phyloP scores from a whole-genome alignment of 2,113 vertebrate species.

The Lophura nycthemera region DNA sequence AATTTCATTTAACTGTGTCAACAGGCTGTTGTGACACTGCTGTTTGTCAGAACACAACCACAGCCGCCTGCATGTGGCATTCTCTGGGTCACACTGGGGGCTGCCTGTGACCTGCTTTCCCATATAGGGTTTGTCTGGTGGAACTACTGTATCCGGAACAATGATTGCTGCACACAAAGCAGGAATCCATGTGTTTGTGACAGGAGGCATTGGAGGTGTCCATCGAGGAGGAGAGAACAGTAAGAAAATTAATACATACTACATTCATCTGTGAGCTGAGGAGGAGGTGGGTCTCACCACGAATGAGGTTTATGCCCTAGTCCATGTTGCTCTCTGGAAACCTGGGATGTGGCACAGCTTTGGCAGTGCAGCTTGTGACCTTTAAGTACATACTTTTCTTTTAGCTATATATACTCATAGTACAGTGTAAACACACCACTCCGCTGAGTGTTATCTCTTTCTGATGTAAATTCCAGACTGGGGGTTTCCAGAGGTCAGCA shows the following conservation, averaged over 20 bases:
- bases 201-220: constrained; percentile 90
- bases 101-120: neutral
- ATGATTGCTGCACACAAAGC: constrained; percentile 87
- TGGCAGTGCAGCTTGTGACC: neutral
- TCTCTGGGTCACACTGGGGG: neutral
- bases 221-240: constrained; percentile 88
- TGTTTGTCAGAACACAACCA: neutral
- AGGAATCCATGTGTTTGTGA: constrained; percentile 88
- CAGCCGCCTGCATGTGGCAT: neutral
- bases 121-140: constrained; percentile 85
- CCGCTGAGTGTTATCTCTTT: neutral
- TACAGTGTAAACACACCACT: neutral
- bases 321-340: neutral
- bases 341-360: neutral
- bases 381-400: neutral
- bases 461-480: neutral
- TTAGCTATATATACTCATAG: neutral
- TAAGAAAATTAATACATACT: constrained; percentile 65
- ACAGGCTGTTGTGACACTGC: neutral
- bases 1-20: neutral
- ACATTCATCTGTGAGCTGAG: too few relatives aligned
- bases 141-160: constrained; percentile 90
- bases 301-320: neutral
- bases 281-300: neutral
- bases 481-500: neutral